Evolutionary conservation across 1,140 invertebrate species (phyloP).

Genomic region (Anastatus disparis): DNA sequence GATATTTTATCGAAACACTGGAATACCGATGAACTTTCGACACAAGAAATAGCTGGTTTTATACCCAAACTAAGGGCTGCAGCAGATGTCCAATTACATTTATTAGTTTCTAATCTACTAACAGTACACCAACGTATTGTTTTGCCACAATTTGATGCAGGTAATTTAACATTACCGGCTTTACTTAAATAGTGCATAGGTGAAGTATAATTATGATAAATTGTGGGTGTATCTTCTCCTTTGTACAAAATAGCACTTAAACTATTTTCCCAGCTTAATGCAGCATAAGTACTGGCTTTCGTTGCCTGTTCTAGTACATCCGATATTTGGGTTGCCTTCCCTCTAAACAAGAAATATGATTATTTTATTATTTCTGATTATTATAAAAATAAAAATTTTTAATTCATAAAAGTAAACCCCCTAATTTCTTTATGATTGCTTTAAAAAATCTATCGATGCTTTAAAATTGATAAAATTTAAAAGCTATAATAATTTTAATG

Average conservation of each 20-base stretch:
- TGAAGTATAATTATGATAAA: conserved; percentile 13
- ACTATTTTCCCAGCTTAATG: conserved; percentile 39
- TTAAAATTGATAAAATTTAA: neutral
- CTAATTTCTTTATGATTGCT: no score
- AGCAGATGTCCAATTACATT: conserved; percentile 71
- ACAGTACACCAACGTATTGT: conserved; percentile 71
- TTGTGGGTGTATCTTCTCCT: neutral
- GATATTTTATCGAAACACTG: conserved; percentile 74
- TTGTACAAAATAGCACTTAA: conserved; percentile 44
- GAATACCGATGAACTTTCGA: conserved; percentile 58
- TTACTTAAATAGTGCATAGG: conserved; percentile 47
- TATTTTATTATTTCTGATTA: no score
- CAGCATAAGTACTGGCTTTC: neutral
- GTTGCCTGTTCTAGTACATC: conserved; percentile 44
- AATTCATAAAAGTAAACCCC: no score
- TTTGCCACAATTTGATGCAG: conserved; percentile 61
- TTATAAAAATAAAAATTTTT: no score
- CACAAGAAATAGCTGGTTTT: conserved; percentile 69
- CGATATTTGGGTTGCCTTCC: conserved; percentile 40
- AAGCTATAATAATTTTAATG: neutral
- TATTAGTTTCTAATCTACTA: conserved; percentile 66
- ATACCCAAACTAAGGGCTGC: conserved; percentile 70
- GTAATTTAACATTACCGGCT: conserved; percentile 52
- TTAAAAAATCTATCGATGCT: no score
- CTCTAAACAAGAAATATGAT: neutral